Conservation (phyloP, 2,888 invertebrate species). For the Allophyes oxyacanthae region DNA sequence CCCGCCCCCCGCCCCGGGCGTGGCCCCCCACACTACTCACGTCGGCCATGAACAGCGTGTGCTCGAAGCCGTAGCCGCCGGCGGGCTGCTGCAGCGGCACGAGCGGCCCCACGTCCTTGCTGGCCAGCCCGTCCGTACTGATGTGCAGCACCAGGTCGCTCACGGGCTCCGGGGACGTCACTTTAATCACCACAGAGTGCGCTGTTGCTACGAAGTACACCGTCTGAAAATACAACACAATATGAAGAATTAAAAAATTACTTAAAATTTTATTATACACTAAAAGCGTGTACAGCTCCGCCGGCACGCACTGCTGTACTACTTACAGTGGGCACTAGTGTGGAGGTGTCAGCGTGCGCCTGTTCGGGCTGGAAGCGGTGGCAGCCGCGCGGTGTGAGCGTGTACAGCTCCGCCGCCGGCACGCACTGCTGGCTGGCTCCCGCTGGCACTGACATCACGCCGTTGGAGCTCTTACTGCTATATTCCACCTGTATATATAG, state of each 20-base stretch:
- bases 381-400: constrained; percentile 93
- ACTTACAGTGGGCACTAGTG: constrained; percentile 55
- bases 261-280: no score
- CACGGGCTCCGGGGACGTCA: constrained; percentile 82
- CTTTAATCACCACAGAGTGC: constrained; percentile 87
- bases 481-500: constrained; percentile 89
- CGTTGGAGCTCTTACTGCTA: constrained; percentile 59
- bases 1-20: no score
- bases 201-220: constrained; percentile 87
- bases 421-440: constrained; percentile 94
- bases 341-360: constrained; percentile 58
- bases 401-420: constrained; percentile 91
- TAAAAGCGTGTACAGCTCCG: no score
- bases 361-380: constrained; percentile 91
- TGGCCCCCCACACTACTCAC: no score
- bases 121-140: constrained; percentile 54
- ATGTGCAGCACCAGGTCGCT: constrained; percentile 83
- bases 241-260: no score
- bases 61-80: constrained; percentile 72
- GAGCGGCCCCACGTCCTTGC: constrained; percentile 60
- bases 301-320: no score
- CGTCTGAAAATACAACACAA: constrained; percentile 68
- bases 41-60: constrained; percentile 79
- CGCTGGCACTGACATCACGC: constrained; percentile 84
- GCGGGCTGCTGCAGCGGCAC: constrained; percentile 45